A percentile compares a stretch with the other conserved stretches of the same genome.
These are phyloP conservation scores for Rhynchonycteris naso DNA, from an alignment of 2,797 vertebrate genomes.

Conservation along the genomic window DNA sequence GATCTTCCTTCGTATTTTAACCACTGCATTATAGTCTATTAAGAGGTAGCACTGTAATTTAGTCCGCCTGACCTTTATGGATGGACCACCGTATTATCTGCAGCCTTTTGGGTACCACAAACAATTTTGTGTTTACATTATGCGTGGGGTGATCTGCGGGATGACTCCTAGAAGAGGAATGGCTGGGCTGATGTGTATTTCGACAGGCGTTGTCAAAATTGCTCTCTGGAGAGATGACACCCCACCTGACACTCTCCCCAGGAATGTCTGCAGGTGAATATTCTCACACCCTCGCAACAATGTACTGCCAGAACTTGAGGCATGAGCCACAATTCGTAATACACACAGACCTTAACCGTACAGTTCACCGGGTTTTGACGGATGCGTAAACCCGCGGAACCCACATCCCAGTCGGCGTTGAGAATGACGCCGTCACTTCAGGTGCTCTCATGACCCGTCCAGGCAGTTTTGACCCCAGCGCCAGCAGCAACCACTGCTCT, in stretches of 20 bases:
- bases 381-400: neutral
- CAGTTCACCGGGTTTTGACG: neutral
- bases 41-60: neutral
- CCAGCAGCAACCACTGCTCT: neutral
- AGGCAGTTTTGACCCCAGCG: neutral
- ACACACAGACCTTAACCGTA: neutral
- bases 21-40: neutral
- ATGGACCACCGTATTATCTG: neutral
- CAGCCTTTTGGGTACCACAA: neutral
- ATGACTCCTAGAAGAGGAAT: neutral
- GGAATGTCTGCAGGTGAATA: neutral
- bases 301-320: neutral
- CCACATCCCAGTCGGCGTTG: neutral
- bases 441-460: neutral
- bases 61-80: neutral
- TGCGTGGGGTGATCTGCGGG: neutral
- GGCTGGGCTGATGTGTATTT: neutral
- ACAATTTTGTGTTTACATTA: neutral
- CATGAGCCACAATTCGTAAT: neutral
- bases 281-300: neutral
- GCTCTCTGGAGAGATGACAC: neutral
- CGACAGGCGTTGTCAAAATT: neutral
- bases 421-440: neutral
- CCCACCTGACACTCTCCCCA: neutral
- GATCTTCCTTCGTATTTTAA: slow-evolving; percentile 11